Evolutionary conservation across 1,140 invertebrate species (phyloP), one percentile per base, ranked within the genome.

Genomic region (Drosophila kepulauana): DNA sequence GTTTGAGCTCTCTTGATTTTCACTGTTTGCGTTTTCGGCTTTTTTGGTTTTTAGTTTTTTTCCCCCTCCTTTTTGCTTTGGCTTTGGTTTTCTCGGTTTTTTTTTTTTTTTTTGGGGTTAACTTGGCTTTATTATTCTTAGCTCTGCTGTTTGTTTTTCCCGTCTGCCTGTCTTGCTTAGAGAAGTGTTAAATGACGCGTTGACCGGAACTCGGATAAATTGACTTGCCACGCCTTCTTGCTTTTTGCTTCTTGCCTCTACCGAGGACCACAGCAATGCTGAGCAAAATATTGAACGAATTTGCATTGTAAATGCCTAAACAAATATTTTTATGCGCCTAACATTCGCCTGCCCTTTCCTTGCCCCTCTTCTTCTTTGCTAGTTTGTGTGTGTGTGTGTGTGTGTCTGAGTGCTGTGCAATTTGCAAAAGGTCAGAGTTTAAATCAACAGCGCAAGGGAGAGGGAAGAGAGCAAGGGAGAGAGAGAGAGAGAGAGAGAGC

Each of bases 291-390:
- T 78, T 78, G 76, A 82, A 88, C 70, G 82, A 88, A 86, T 86
- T 86, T 86, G 82, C 82, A 86, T 86, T 86, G 82, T 86, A 82
- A 86, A 88, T 88, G 84, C 82, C 82, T 86, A 86, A 88, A 79
- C 84, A 86, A 88, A 86, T 72, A 82, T 70, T 75, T 74, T 74
- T 74, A 57, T 74, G 43, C 33, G 64, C 64, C 71, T 38, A 45
- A 11, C 54, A 11, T 35, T 4, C n/a, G 13, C 13, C 67, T 43
- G 1, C 3, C 2, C 46, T 11, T 11, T 56, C 51, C 15, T 48
- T 38, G 1, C 49, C 16, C 11, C 30, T 54, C 20, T 7, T 11
- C 10, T 58, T 46, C 28, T 71, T 8, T 5, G 3, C n/a, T 30
- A 8, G 10, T 35, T n/a, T 57, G 3, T 49, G 4, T 49, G 16